These are phyloP conservation scores for Lacanobia wlatinum DNA, from an alignment of 2,888 invertebrate genomes.

Conservation along the genomic window DNA sequence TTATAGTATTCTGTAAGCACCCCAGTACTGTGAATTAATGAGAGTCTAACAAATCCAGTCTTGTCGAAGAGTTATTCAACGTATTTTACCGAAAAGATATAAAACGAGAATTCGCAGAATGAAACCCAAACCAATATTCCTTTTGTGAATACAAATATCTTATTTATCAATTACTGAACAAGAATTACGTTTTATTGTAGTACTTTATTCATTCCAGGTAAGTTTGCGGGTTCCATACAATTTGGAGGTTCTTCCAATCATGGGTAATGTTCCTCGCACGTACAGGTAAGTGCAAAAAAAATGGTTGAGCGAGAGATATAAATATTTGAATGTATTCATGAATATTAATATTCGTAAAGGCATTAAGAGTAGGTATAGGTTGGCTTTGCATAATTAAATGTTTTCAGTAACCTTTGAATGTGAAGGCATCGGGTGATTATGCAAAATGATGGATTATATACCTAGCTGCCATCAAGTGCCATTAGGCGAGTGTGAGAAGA, in stretches of 20 bases:
- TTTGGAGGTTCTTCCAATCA: conserved; percentile 50
- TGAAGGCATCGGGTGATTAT: conserved; percentile 66
- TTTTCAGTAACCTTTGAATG: conserved; percentile 69
- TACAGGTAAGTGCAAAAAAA: conserved; percentile 52
- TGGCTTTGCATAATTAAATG: conserved; percentile 71
- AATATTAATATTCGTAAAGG: conserved; percentile 67
- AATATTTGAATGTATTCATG: conserved; percentile 46
- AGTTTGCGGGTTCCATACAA: conserved; percentile 52
- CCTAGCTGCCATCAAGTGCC: conserved; percentile 51
- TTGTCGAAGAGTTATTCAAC: conserved; percentile 41
- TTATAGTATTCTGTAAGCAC: conserved; percentile 71
- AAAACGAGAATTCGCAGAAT: conserved; percentile 48
- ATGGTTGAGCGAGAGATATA: conserved; percentile 20
- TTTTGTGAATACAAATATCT: conserved; percentile 55
- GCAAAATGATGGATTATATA: conserved; percentile 61
- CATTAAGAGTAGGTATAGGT: conserved; percentile 63
- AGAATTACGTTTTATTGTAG: conserved; percentile 66
- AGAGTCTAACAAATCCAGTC: conserved; percentile 51
- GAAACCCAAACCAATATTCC: conserved; percentile 43
- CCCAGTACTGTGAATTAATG: conserved; percentile 70
- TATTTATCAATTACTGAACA: conserved; percentile 55
- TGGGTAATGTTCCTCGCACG: conserved; percentile 54
- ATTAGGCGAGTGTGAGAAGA: conserved; percentile 47
- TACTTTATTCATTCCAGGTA: conserved; percentile 71
- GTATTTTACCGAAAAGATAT: conserved; percentile 44